A percentile compares a stretch with the other conserved stretches of the same genome.
Conservation (phyloP, 2,888 invertebrate genomes). For the Gnatocerus cornutus region DNA sequence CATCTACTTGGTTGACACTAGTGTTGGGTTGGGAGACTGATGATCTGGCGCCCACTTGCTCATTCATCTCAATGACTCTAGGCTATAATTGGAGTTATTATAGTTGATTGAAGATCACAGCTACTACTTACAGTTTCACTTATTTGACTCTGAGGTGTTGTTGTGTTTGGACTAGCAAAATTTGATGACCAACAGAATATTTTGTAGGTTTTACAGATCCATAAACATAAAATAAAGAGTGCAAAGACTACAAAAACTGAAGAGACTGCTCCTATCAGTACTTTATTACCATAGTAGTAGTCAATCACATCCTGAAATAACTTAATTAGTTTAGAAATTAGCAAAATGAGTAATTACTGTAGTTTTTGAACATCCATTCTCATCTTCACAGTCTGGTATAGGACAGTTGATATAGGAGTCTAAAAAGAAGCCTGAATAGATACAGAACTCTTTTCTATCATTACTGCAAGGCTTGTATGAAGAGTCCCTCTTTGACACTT, state of each 20-base stretch:
- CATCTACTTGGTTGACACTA: slow-evolving; percentile 63
- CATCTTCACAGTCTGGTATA: slow-evolving; percentile 70
- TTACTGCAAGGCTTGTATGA: slow-evolving; percentile 56
- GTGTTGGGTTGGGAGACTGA: slow-evolving; percentile 5
- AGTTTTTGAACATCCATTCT: slow-evolving; percentile 65
- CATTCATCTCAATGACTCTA: slow-evolving; percentile 61
- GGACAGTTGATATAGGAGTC: slow-evolving; percentile 72
- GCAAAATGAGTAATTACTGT: slow-evolving; percentile 16
- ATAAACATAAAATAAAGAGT: slow-evolving; percentile 72
- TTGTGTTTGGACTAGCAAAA: slow-evolving; percentile 61
- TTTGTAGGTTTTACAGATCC: slow-evolving; percentile 71
- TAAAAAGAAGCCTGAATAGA: slow-evolving; percentile 69
- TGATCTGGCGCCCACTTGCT: slow-evolving; percentile 53
- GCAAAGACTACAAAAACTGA: slow-evolving; percentile 71
- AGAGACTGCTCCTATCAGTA: slow-evolving; percentile 72
- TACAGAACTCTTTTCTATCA: slow-evolving; percentile 64
- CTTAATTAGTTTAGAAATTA: not conserved
- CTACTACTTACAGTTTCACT: slow-evolving; percentile 11
- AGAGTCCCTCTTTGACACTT: slow-evolving; percentile 61
- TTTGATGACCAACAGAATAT: slow-evolving; percentile 72
- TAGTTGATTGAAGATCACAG: not conserved
- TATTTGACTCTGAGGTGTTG: slow-evolving; percentile 18
- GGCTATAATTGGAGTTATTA: slow-evolving; percentile 47
- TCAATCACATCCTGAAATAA: slow-evolving; percentile 31
- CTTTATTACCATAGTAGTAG: slow-evolving; percentile 63